Evolutionary conservation across 92 coral and sea anemone genomes (phyloP), one percentile per base, ranked within the genome.

Genomic region (Porites lobata): DNA sequence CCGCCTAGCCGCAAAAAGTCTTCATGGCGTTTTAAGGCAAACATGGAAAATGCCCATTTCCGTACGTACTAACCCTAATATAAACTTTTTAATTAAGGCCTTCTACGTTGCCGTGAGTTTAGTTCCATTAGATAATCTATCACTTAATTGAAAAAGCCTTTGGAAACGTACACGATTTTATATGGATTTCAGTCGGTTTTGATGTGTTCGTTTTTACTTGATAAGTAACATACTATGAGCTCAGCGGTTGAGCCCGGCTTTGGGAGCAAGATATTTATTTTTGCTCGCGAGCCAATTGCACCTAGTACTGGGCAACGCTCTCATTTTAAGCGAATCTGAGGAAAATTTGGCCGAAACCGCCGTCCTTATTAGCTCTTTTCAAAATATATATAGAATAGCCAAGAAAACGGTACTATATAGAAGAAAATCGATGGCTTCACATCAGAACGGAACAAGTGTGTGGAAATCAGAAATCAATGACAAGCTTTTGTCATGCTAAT

Each of bases 401-500:
- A 38, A 38, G 47, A 38, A 4, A 4, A 38, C 47, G 47, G 4
- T 38, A 38, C 47, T 38, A 38, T 38, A 38, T 38, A 38, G 7
- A 38, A 38, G 47, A 38, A 38, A 38, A 38, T 38, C 47, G 47
- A 38, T 38, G 6, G 47, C 47, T 53, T 53, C 14, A 50, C 20
- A 58, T 13, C 65, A 64, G 61, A 6, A 18, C 18, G 20, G 11
- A 9, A 11, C 6, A 8, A 14, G 47, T 10, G 38, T 21, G 14
- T 19, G 50, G 15, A 24, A 14, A 72, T 17, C 8, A 7, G n/a
- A n/a, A 13, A 50, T 20, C 50, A 21, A 10, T 14, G 9, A 52
- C 12, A 68, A 9, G 54, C 11, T 70, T 69, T 56, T 51, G 50
- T 69, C 12, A 81, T 81, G 58, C 14, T 70, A 56, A 81, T 69